These are phyloP conservation scores for Antigone vipio DNA, from an alignment of 2,113 vertebrate genomes.

Conservation along the genomic window DNA sequence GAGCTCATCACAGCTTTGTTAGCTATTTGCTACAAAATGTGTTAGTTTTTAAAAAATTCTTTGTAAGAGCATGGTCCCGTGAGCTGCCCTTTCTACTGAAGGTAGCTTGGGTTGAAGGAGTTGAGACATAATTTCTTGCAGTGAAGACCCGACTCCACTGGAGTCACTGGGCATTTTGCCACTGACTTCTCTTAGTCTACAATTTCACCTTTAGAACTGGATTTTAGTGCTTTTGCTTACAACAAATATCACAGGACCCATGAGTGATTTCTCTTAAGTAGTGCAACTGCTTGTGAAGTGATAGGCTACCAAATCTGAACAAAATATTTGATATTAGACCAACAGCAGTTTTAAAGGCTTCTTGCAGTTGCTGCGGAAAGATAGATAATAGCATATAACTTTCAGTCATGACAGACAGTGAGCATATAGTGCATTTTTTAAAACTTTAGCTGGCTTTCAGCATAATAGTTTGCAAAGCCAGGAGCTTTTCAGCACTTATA, in stretches of 20 bases:
- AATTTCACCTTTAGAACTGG: background rate
- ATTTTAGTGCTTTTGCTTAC: background rate
- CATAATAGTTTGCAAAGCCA: conserved; percentile 28
- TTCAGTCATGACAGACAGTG: background rate
- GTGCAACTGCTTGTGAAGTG: background rate
- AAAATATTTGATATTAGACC: background rate
- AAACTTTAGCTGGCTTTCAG: conserved; percentile 25
- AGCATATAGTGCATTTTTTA: background rate
- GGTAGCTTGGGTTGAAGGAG: background rate
- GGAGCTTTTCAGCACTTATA: conserved; percentile 33
- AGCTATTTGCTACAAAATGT: background rate
- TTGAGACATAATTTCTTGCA: background rate
- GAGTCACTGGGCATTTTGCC: background rate
- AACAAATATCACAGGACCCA: background rate
- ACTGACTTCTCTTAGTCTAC: background rate
- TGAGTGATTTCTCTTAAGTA: background rate
- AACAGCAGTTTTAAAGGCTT: background rate
- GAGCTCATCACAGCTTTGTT: background rate
- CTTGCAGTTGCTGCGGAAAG: background rate
- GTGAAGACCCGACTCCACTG: background rate
- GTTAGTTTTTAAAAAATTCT: background rate
- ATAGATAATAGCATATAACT: background rate
- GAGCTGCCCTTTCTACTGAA: background rate
- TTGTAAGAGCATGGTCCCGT: background rate
- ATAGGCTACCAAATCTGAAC: background rate